phyloP scores from a whole-genome alignment of 2,113 vertebrate genomes.

The Thalassarche chlororhynchos region DNA sequence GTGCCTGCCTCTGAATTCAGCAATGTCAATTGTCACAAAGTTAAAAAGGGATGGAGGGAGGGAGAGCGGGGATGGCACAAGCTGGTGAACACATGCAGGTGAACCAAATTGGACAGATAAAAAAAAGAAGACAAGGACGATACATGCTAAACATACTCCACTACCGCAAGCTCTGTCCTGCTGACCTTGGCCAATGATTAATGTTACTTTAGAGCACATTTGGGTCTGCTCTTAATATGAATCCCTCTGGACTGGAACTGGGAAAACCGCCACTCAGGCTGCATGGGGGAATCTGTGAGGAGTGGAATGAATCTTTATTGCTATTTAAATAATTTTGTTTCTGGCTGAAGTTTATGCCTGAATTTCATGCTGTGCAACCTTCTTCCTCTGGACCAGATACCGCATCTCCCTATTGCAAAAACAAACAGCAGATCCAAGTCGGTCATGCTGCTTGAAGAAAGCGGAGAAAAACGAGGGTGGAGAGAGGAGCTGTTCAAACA shows the following conservation, averaged over 20 bases:
- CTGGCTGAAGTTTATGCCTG: neutral
- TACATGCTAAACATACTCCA: neutral
- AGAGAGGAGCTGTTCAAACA: neutral
- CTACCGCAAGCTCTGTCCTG: neutral
- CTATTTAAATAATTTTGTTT: neutral
- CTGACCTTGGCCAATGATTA: slow-evolving; percentile 51
- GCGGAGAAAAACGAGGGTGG: neutral
- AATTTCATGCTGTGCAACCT: neutral
- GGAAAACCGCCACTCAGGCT: neutral
- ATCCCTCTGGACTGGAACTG: neutral
- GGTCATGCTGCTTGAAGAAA: neutral
- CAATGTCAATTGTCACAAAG: neutral
- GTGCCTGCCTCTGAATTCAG: neutral
- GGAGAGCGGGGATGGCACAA: neutral
- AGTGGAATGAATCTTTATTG: neutral
- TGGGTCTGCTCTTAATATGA: neutral
- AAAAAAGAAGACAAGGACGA: neutral
- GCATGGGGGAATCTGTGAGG: neutral
- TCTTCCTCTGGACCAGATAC: neutral
- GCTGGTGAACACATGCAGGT: neutral
- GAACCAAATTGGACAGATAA: neutral
- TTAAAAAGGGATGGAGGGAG: neutral
- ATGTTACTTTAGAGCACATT: neutral
- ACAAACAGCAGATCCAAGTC: neutral
- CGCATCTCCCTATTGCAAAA: neutral